phyloP scores from a whole-genome alignment of 2,113 vertebrate species.

The Epinephelus cyanopodus region DNA sequence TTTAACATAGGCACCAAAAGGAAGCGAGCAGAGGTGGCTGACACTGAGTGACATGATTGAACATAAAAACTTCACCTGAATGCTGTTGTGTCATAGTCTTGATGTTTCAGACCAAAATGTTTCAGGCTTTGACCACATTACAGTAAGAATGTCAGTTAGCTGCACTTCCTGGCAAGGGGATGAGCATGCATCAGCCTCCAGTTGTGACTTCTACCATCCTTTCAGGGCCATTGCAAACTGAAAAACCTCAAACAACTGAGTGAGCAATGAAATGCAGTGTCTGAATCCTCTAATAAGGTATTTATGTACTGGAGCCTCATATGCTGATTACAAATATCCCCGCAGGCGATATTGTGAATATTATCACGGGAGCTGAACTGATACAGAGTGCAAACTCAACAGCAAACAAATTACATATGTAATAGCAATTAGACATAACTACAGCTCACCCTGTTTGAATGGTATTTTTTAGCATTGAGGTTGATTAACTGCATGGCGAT shows the following conservation, averaged over 20 bases:
- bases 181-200: not conserved
- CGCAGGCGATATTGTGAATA: conserved; percentile 25
- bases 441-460: not conserved
- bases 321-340: conserved; percentile 26
- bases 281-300: conserved; percentile 11
- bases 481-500: conserved; percentile 2
- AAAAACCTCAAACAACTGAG: conserved; percentile 1
- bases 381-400: conserved; percentile 12
- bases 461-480: conserved; percentile 12
- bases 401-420: conserved; percentile 26
- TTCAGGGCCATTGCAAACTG: not conserved
- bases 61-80: conserved; percentile 21
- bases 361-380: conserved; percentile 18
- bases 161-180: not conserved
- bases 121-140: conserved; percentile 3
- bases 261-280: conserved; percentile 8
- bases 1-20: too few species aligned
- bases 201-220: conserved; percentile 3
- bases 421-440: conserved; percentile 8
- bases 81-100: not conserved
- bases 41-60: too few species aligned
- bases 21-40: not conserved
- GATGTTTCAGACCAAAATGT: not conserved
- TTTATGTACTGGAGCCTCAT: conserved; percentile 9
- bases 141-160: not conserved